Base-by-base conservation (phyloP, 2,113 vertebrate genomes). In the Sigmodon hispidus region DNA sequence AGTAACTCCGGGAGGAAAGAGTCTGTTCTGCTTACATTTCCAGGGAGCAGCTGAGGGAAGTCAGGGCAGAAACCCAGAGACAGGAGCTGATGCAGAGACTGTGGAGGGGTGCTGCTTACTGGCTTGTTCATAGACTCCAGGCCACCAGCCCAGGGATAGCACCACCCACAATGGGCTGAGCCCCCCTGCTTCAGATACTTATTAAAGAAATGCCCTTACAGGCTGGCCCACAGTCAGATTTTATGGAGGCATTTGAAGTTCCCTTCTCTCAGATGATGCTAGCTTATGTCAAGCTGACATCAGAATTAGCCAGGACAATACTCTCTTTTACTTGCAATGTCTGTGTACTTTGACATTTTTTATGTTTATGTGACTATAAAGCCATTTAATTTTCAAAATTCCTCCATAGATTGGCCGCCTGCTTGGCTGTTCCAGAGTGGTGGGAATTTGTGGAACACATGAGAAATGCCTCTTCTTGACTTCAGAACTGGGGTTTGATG, bases 361-460 rank as follows among this genome's bases (percentile, higher is more conserved):
- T 87, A 61, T 29, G 73, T 76, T 90, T 91, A 21, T 94, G 55
- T 69, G 7, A 91, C 15, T 80, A 79, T 90, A 92, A 94, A 89
- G 36, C 50, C 70, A 87, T 91, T 94, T 96, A 81, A 94, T 90
- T 95, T 95, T 93, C 52, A 85, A 86, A 96, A 79, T 50, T 98
- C 12, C 24, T 7, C 50, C 81, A 70, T 96, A 99, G 99, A 99
- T 99, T 59, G 99, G 99, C 90, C 98, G 94, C 26, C 97, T 99
- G 96, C 99, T 99, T 36, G 99, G 99, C 75, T 99, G 99, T 97
- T 98, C 98, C 87, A 98, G 98, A 97, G 99, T 99, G 61, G 99
- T 99, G 61, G 99, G 99, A 45, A 99, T 99, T 26, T 99, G 99
- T 96, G 99, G 99, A 87, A 99, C 99, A 7, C 98, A 99, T 26